Evolutionary conservation across 2,888 invertebrate genomes (phyloP).

Genomic region (Xylota segnis): DNA sequence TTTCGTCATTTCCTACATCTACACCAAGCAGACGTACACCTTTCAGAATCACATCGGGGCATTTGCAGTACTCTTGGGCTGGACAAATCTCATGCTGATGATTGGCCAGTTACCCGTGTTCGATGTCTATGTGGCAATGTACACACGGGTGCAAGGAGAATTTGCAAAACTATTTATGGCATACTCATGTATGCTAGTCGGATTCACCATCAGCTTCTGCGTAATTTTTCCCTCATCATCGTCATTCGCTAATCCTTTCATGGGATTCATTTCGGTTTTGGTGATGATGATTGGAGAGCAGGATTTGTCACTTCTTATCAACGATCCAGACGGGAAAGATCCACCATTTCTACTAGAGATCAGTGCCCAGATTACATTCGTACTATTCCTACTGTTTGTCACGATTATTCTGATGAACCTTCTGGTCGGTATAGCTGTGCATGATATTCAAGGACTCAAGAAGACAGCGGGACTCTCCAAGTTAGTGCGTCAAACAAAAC

Average conservation of each 20-base stretch:
- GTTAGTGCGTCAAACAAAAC: conserved; percentile 92
- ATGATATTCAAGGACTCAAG: conserved; percentile 93
- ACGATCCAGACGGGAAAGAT: conserved; percentile 91
- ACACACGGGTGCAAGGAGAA: conserved; percentile 94
- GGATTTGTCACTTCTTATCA: conserved; percentile 90
- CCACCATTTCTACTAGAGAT: conserved; percentile 91
- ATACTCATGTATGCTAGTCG: conserved; percentile 93
- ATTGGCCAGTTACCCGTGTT: conserved; percentile 94
- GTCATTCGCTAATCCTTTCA: conserved; percentile 93
- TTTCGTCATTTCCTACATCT: conserved; percentile 92
- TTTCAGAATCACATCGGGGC: conserved; percentile 96
- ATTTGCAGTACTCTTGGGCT: conserved; percentile 93
- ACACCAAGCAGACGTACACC: conserved; percentile 90
- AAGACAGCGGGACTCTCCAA: conserved; percentile 94
- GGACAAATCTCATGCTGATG: conserved; percentile 96
- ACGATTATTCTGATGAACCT: conserved; percentile 95
- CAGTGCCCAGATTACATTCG: conserved; percentile 93
- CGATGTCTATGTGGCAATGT: conserved; percentile 96
- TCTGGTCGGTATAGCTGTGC: conserved; percentile 94
- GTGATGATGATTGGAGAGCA: conserved; percentile 96
- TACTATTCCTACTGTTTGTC: conserved; percentile 92
- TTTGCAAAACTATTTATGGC: conserved; percentile 94
- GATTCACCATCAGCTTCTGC: conserved; percentile 94
- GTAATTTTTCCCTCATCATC: conserved; percentile 94
- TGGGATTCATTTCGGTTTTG: conserved; percentile 92